These are phyloP conservation scores for Gallinago solitaria DNA, from an alignment of 2,797 vertebrate species.

Conservation along the genomic window DNA sequence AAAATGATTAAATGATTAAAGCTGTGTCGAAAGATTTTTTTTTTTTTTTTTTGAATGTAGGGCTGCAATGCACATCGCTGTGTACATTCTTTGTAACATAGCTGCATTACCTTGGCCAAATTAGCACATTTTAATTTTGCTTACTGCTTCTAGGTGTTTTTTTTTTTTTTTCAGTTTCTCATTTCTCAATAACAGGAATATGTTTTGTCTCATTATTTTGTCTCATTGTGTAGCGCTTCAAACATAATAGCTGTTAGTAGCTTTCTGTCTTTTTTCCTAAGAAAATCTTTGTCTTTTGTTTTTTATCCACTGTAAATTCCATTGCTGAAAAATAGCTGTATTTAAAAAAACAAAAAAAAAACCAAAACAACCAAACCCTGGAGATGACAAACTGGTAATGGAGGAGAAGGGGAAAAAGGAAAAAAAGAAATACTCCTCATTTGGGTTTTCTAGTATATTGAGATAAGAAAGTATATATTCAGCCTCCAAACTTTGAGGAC, in stretches of 20 bases:
- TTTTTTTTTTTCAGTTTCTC: background rate
- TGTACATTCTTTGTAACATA: background rate
- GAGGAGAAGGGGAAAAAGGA: background rate
- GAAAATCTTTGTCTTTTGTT: background rate
- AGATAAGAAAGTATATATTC: background rate
- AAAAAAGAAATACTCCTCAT: background rate
- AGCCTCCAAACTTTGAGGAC: background rate
- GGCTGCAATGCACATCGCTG: background rate
- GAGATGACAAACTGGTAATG: background rate
- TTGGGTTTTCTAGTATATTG: background rate
- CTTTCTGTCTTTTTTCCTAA: constrained; percentile 4
- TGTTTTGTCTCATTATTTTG: background rate
- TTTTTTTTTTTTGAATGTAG: background rate
- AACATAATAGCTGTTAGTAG: background rate
- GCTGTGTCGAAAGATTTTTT: background rate
- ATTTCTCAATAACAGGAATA: background rate
- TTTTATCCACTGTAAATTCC: background rate
- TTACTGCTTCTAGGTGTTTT: background rate
- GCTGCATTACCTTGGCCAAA: background rate
- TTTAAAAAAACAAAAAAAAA: background rate
- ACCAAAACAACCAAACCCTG: background rate
- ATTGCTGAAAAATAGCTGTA: background rate
- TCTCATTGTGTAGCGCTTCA: constrained; percentile 28
- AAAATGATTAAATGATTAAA: constrained; percentile 11
- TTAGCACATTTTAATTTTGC: background rate